These are phyloP conservation scores for Tenthredo mesomela DNA, from an alignment of 2,888 invertebrate genomes.

Conservation along the genomic window DNA sequence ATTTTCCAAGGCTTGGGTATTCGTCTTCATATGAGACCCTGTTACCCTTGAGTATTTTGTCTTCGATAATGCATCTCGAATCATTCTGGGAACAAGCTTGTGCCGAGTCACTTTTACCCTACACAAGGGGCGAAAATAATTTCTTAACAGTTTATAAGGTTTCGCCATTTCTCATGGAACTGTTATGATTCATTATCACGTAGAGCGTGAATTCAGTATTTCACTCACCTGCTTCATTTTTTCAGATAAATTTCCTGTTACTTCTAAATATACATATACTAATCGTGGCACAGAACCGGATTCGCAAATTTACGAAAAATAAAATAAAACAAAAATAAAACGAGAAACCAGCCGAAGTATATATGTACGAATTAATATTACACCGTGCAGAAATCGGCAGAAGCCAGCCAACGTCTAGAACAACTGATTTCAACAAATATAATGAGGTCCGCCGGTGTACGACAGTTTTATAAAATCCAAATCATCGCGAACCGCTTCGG, in stretches of 20 bases:
- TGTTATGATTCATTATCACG: background rate
- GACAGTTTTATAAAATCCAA: too few relatives aligned
- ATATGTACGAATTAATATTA: background rate
- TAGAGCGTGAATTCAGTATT: background rate
- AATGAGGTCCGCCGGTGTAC: too few relatives aligned
- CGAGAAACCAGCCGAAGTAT: background rate
- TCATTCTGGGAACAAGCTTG: background rate
- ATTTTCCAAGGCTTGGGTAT: slow-evolving; percentile 58
- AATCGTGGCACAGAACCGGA: background rate
- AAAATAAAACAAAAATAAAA: too few relatives aligned
- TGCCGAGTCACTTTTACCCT: background rate
- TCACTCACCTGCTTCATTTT: background rate
- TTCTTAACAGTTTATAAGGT: background rate
- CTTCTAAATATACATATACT: background rate
- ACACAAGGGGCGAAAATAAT: background rate
- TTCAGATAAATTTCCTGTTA: background rate
- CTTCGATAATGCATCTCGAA: slow-evolving; percentile 51
- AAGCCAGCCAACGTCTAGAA: too few relatives aligned
- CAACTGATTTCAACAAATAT: too few relatives aligned
- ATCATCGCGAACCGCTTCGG: too few relatives aligned
- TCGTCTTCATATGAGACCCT: slow-evolving; percentile 39
- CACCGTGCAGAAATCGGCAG: background rate
- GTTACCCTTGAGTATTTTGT: slow-evolving; percentile 55
- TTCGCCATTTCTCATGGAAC: background rate
- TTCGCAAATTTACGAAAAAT: background rate